Evolutionary conservation across 2,113 vertebrate species (phyloP).

Genomic region (Ophthalmolycus amberensis): DNA sequence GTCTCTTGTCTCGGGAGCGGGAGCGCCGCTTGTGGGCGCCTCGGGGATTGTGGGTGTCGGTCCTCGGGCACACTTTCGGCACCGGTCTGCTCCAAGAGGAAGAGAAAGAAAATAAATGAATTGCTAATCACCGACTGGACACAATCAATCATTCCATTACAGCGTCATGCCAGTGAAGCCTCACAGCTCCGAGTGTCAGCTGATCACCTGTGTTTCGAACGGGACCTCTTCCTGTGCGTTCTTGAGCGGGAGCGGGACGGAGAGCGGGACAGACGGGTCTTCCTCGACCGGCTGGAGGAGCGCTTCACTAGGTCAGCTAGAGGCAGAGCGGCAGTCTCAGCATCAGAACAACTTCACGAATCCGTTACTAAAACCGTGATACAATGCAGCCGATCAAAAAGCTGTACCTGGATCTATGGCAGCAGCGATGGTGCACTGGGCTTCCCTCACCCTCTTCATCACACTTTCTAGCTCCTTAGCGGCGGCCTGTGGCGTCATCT

Average conservation of each 20-base stretch:
- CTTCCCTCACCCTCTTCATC: slow-evolving; percentile 97
- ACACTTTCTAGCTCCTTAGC: slow-evolving; percentile 96
- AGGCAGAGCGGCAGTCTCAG: slow-evolving; percentile 40
- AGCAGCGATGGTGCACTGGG: slow-evolving; percentile 94
- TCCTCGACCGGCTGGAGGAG: slow-evolving; percentile 82
- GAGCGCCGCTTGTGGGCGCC: slow-evolving; percentile 88
- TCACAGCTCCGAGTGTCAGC: neutral
- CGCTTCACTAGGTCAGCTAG: slow-evolving; percentile 79
- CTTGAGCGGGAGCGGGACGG: slow-evolving; percentile 87
- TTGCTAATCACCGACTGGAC: neutral
- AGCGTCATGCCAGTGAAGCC: neutral
- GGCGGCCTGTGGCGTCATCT: slow-evolving; percentile 96
- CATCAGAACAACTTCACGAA: neutral
- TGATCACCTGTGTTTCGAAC: slow-evolving; percentile 89
- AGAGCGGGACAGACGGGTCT: slow-evolving; percentile 85
- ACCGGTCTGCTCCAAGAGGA: slow-evolving; percentile 83
- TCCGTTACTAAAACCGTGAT: neutral
- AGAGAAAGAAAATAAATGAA: neutral
- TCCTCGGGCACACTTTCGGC: slow-evolving; percentile 83
- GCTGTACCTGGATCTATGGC: slow-evolving; percentile 93
- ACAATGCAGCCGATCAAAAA: neutral
- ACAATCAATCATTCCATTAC: too few relatives aligned
- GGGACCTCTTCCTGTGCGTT: slow-evolving; percentile 90
- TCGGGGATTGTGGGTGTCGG: slow-evolving; percentile 85
- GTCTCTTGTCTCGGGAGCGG: slow-evolving; percentile 88